Conservation (phyloP, 2,888 invertebrate species). For the Chalcosyrphus nemorum region DNA sequence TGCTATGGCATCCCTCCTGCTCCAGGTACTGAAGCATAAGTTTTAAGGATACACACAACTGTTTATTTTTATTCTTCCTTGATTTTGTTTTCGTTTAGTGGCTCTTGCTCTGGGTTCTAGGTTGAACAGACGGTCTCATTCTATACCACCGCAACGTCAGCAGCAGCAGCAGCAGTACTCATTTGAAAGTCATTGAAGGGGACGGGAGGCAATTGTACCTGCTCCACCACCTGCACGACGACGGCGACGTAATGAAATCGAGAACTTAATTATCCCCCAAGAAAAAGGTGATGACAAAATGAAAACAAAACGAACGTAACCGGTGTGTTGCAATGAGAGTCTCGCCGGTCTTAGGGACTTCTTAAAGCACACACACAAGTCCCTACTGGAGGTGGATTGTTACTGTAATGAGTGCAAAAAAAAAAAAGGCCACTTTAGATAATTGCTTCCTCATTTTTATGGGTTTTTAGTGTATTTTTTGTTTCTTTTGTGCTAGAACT, state of each 20-base stretch:
- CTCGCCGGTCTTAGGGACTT: constrained; percentile 5
- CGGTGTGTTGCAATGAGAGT: constrained; percentile 23
- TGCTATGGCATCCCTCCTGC: constrained; percentile 26
- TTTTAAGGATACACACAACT: constrained; percentile 28
- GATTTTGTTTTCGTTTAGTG: constrained; percentile 9
- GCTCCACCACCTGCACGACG: not conserved
- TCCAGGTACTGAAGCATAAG: constrained; percentile 11
- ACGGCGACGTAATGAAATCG: constrained; percentile 52
- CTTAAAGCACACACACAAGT: constrained; percentile 3
- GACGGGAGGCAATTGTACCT: not conserved
- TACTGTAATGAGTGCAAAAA: constrained; percentile 25
- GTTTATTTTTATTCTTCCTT: not conserved
- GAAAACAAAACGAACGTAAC: constrained; percentile 25
- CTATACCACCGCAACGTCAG: not conserved
- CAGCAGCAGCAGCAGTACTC: not conserved
- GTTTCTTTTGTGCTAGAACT: not conserved
- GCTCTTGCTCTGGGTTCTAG: not conserved
- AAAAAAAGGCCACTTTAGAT: constrained; percentile 54
- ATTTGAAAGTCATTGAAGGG: constrained; percentile 11
- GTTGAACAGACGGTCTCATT: not conserved
- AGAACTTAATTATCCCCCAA: constrained; percentile 45
- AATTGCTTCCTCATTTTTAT: constrained; percentile 55
- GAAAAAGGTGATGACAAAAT: constrained; percentile 41
- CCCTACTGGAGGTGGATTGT: not conserved
- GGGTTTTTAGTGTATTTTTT: constrained; percentile 2